Evolutionary conservation across 1,140 invertebrate genomes (phyloP), one percentile per base, ranked within the genome.

Genomic region (Sinonovacula constricta): DNA sequence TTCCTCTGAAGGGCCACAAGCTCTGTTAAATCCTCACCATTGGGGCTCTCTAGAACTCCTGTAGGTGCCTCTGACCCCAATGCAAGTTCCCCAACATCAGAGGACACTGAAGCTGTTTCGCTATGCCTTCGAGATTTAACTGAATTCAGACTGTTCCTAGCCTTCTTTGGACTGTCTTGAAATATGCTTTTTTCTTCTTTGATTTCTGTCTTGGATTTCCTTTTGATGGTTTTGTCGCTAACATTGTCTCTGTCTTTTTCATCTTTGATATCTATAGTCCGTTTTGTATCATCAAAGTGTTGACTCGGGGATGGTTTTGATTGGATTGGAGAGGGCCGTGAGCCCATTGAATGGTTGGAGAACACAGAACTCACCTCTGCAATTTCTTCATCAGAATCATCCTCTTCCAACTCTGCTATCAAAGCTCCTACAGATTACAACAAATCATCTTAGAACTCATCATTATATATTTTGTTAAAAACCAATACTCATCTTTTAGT

Each of bases 1-100:
- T 60, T 68, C 2, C 66, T 22, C 22, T 78, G 75, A 22, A 78
- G 45, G 5, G 53, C 75, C 34, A 62, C 45, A 49, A 78, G 75
- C 22, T 78, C 66, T 14, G 28, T 60, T 22, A 78, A 31, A 51
- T 69, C 65, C 34, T 78, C 75, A 12, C 56, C 57, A 51, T 69
- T 77, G n/a, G 63, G 65, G 24, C 65, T 66, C 1, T 65, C 62
- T 5, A 57, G 4, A 14, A 54, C 34, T 10, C 54, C 60, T 36
- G 22, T n/a, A 51, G 59, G 71, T 5, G 60, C 62, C 15, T 66
- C 60, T 33, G 45, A 49, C 1, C 49, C 51, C n/a, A 75, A 39
- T 56, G n/a, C 28, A 1, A 45, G 0, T 33, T 24, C 22, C 1
- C 31, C 18, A 18, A 7, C 7, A 45, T 45, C 39, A 45, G 39